Evolutionary conservation across 2,888 invertebrate genomes (phyloP).

Genomic region (Apodemia duryi): DNA sequence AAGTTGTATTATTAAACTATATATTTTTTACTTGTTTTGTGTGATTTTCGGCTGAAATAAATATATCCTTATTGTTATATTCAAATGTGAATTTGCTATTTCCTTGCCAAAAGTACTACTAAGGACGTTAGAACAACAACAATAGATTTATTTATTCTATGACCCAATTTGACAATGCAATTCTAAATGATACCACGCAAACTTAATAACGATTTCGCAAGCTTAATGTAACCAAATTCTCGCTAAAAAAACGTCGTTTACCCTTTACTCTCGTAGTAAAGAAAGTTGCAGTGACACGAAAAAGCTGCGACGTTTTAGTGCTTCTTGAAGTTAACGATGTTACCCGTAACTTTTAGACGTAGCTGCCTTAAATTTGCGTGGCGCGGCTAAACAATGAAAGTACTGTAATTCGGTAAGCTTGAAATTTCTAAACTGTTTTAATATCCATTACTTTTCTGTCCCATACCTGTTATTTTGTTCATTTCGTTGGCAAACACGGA

Average conservation of each 20-base stretch:
- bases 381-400: slow-evolving; percentile 9
- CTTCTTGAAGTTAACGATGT: slow-evolving; percentile 14
- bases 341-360: slow-evolving; percentile 8
- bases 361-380: slow-evolving; percentile 8
- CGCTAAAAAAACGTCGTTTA: not conserved
- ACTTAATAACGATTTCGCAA: not conserved
- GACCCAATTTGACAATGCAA: too few species aligned
- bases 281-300: slow-evolving; percentile 13
- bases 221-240: slow-evolving; percentile 11
- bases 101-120: too few species aligned
- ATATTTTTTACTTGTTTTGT: too few species aligned
- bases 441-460: not conserved
- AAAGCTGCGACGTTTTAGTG: slow-evolving; percentile 11
- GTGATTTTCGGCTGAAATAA: too few species aligned
- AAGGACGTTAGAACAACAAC: too few species aligned
- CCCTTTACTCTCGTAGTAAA: not conserved
- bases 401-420: not conserved
- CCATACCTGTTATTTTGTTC: not conserved
- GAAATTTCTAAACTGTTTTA: not conserved
- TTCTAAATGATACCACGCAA: too few species aligned
- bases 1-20: too few species aligned
- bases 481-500: too few species aligned
- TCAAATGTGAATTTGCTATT: too few species aligned
- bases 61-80: too few species aligned
- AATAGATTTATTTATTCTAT: too few species aligned